These are phyloP conservation scores for Bradypus variegatus DNA, from an alignment of 2,797 vertebrate genomes.

Conservation along the genomic window DNA sequence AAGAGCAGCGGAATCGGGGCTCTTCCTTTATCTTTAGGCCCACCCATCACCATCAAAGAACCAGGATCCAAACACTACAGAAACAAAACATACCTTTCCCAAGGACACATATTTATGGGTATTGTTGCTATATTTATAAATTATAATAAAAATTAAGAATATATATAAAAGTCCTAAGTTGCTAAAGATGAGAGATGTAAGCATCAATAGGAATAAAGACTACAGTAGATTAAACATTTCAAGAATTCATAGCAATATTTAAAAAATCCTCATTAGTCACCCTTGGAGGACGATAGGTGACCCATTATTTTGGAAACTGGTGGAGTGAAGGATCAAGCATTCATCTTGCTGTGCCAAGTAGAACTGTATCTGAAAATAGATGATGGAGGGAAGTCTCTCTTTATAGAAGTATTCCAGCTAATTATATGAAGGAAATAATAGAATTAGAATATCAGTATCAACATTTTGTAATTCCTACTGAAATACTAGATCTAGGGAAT, in stretches of 20 bases:
- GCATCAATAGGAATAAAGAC: neutral
- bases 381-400: no score
- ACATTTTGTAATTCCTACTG: no score
- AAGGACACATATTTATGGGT: neutral
- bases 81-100: neutral
- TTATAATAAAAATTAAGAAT: neutral
- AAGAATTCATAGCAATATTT: neutral
- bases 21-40: neutral
- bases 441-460: no score
- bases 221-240: neutral
- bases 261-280: neutral
- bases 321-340: no score
- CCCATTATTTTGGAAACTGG: neutral
- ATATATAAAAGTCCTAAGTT: neutral
- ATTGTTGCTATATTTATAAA: neutral
- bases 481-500: no score
- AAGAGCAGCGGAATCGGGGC: neutral
- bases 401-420: no score
- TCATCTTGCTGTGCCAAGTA: no score
- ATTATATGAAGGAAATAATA: no score
- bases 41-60: neutral
- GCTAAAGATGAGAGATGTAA: neutral
- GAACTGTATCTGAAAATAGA: no score
- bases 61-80: neutral
- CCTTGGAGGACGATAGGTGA: neutral